A percentile compares a stretch with the other conserved stretches of the same genome.
Evolutionary conservation across 2,888 invertebrate species (phyloP).

Genomic region (Xylocampa areola): DNA sequence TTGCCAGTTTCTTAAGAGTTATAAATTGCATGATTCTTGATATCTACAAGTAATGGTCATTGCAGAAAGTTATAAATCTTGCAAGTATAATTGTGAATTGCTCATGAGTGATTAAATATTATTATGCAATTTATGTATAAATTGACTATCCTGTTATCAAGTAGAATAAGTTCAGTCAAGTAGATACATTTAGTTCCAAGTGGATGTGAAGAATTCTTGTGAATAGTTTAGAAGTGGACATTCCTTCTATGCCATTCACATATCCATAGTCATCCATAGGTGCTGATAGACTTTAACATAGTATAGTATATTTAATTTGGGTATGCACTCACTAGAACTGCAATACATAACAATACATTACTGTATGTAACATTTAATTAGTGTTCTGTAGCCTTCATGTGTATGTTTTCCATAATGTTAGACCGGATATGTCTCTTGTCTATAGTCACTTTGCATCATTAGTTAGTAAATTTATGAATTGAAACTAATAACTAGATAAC

Average conservation of each 20-base stretch:
- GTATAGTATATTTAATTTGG: no score
- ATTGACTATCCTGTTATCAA: not conserved
- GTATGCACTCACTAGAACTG: no score
- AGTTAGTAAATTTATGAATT: no score
- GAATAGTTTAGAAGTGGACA: not conserved
- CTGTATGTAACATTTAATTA: not conserved
- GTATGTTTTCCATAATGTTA: not conserved
- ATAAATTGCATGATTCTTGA: not conserved
- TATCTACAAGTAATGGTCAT: slow-evolving; percentile 5
- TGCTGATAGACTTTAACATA: no score
- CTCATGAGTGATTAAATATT: slow-evolving; percentile 3
- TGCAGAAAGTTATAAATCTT: not conserved
- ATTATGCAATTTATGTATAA: slow-evolving; percentile 6
- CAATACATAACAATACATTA: no score
- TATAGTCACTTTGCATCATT: no score
- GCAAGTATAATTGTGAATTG: not conserved
- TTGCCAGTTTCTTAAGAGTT: not conserved
- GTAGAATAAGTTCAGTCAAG: not conserved
- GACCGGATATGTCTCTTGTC: no score
- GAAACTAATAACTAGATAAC: no score
- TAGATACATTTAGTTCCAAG: no score
- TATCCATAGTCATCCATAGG: no score
- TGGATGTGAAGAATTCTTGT: slow-evolving; percentile 14
- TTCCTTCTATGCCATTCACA: no score
- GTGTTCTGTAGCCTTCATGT: not conserved